A percentile compares a stretch with the other conserved stretches of the same genome.
These are phyloP conservation scores for Liolophura sinensis DNA, from an alignment of 1,140 invertebrate genomes.

Conservation along the genomic window DNA sequence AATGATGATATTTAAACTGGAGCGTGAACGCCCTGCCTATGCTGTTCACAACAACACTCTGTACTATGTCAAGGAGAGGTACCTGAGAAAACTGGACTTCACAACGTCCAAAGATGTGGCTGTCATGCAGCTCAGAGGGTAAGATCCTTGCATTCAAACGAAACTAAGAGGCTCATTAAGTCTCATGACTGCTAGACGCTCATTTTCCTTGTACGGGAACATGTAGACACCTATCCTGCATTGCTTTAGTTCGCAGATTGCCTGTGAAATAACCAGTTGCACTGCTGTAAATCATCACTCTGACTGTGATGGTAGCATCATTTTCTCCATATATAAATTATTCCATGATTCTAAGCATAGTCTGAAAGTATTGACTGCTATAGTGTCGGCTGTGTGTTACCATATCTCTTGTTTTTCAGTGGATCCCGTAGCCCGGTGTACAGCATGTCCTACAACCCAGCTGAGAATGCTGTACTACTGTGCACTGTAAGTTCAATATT, in stretches of 20 bases:
- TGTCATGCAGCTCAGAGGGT: slow-evolving; percentile 90
- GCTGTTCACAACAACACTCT: slow-evolving; percentile 90
- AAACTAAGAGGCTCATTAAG: too few species aligned
- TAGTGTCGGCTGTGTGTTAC: too few species aligned
- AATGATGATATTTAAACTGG: slow-evolving; percentile 83
- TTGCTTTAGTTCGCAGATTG: too few species aligned
- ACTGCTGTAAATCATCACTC: too few species aligned
- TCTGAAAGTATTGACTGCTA: too few species aligned
- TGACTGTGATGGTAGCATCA: too few species aligned
- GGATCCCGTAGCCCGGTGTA: slow-evolving; percentile 49
- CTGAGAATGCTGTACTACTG: slow-evolving; percentile 86
- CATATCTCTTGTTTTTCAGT: slow-evolving; percentile 31
- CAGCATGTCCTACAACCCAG: slow-evolving; percentile 96
- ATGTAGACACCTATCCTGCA: too few species aligned
- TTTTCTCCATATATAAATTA: too few species aligned
- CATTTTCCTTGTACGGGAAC: too few species aligned
- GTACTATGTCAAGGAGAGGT: slow-evolving; percentile 95
- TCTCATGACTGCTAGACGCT: too few species aligned
- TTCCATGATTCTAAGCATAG: too few species aligned
- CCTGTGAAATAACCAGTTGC: too few species aligned
- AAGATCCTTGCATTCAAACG: slow-evolving; percentile 16
- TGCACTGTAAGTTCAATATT: slow-evolving; percentile 64
- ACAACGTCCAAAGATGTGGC: slow-evolving; percentile 89
- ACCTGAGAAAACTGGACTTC: slow-evolving; percentile 89
- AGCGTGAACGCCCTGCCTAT: slow-evolving; percentile 95